These are phyloP conservation scores for Saccostrea echinata DNA, from an alignment of 1,140 invertebrate species.

Conservation along the genomic window DNA sequence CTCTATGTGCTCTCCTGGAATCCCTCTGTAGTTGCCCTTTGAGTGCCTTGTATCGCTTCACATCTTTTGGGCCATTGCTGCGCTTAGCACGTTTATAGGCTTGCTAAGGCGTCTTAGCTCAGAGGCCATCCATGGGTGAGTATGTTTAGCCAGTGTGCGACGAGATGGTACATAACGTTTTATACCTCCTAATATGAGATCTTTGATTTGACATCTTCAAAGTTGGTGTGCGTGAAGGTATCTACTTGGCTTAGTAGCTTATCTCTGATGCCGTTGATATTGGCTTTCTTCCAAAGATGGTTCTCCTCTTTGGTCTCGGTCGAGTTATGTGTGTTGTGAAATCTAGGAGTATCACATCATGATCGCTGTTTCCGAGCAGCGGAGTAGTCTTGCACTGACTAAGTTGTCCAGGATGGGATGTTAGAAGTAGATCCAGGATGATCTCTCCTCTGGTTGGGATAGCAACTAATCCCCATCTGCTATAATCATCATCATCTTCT, in stretches of 20 bases:
- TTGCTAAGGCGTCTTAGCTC: background rate
- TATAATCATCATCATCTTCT: no score
- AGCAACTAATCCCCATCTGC: no score
- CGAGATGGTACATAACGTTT: background rate
- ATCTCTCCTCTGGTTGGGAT: slow-evolving; percentile 5
- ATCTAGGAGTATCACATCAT: slow-evolving; percentile 30
- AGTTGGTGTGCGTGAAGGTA: background rate
- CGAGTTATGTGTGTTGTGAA: no score
- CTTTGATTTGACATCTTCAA: background rate
- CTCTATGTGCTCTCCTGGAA: background rate
- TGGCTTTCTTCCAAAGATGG: no score
- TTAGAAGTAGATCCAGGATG: slow-evolving; percentile 20
- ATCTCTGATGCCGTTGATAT: background rate
- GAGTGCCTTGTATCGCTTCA: background rate
- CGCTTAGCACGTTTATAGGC: background rate
- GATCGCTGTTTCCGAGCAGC: slow-evolving; percentile 43
- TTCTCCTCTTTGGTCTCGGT: no score
- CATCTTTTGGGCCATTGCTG: background rate
- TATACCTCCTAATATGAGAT: background rate
- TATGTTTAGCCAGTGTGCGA: no score
- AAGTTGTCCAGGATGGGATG: slow-evolving; percentile 35
- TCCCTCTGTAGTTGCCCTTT: background rate
- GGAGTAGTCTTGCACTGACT: slow-evolving; percentile 40
- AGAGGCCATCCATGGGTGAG: no score
- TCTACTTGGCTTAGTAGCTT: background rate